Percentiles rank a stretch among this genome's conserved stretches.
Evolutionary conservation across 2,797 vertebrate genomes (phyloP).

Genomic region (Setipinna tenuifilis): DNA sequence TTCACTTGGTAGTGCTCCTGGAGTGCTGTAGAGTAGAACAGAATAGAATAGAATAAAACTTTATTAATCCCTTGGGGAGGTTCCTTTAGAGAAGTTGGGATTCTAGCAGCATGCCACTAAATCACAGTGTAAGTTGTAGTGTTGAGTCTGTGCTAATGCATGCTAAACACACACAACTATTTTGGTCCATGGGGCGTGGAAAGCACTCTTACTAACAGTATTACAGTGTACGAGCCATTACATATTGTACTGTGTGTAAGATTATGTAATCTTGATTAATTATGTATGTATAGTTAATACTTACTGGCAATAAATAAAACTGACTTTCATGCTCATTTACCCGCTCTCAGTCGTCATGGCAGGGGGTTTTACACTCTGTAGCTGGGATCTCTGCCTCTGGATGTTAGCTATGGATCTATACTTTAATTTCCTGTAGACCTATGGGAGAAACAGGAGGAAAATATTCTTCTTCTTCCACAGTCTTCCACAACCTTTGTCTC

Average conservation of each 20-base stretch:
- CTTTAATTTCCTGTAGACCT: not conserved
- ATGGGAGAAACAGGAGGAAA: not conserved
- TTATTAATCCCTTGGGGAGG: too few species aligned
- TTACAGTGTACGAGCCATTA: not conserved
- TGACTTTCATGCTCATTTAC: not conserved
- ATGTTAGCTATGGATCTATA: not conserved
- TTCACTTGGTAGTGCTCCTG: too few species aligned
- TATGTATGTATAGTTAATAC: not conserved
- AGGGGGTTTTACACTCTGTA: too few species aligned
- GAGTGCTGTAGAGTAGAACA: too few species aligned
- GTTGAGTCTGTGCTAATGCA: too few species aligned
- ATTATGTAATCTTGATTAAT: not conserved
- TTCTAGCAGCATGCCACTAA: too few species aligned
- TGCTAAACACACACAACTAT: too few species aligned
- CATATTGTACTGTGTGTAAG: not conserved
- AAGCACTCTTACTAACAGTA: not conserved
- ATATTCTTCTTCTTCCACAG: not conserved
- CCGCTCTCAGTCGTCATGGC: not conserved
- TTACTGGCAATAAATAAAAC: not conserved
- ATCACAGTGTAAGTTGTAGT: too few species aligned
- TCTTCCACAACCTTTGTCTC: too few species aligned
- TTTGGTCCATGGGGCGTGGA: not conserved
- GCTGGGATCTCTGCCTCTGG: too few species aligned
- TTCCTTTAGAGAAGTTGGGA: too few species aligned
- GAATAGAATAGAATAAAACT: too few species aligned